Conservation (phyloP, 2,888 invertebrate genomes). For the Brenthis hecate region DNA sequence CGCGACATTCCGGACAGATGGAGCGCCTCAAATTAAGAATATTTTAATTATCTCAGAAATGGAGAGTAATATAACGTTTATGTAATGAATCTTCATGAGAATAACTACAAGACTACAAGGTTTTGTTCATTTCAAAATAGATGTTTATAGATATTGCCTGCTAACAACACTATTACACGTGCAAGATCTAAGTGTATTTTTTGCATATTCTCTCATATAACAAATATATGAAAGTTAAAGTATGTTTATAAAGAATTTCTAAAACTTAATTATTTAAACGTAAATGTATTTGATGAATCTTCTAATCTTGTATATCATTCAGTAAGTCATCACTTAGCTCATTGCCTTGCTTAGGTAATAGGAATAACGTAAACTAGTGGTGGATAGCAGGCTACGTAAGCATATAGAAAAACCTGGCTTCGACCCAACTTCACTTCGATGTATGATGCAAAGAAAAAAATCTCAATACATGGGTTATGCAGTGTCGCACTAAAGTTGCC, state of each 20-base stretch:
- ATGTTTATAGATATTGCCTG: too few species aligned
- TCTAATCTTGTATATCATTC: slow-evolving; percentile 12
- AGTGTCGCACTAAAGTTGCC: slow-evolving; percentile 31
- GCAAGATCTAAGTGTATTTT: background rate
- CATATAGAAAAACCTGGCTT: slow-evolving; percentile 29
- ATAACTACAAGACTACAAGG: too few species aligned
- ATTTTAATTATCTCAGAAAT: background rate
- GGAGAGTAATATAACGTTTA: background rate
- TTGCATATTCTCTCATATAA: background rate
- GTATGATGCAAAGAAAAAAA: slow-evolving; percentile 32
- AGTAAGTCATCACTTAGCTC: slow-evolving; percentile 8
- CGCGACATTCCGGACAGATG: slow-evolving; percentile 6
- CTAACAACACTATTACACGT: too few species aligned
- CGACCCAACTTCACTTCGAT: slow-evolving; percentile 27
- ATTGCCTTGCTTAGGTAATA: slow-evolving; percentile 15
- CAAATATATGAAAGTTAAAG: background rate
- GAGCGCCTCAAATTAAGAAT: background rate
- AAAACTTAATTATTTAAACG: background rate
- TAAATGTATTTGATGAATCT: slow-evolving; percentile 1
- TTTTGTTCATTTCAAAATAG: too few species aligned
- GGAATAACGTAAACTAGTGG: background rate
- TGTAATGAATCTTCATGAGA: too few species aligned
- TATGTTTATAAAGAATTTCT: background rate
- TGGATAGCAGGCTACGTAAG: slow-evolving; percentile 24
- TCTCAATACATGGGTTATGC: slow-evolving; percentile 31